A percentile compares a stretch with the other conserved stretches of the same genome.
Conservation (phyloP, 1,140 invertebrate species). For the Cydia pomonella region DNA sequence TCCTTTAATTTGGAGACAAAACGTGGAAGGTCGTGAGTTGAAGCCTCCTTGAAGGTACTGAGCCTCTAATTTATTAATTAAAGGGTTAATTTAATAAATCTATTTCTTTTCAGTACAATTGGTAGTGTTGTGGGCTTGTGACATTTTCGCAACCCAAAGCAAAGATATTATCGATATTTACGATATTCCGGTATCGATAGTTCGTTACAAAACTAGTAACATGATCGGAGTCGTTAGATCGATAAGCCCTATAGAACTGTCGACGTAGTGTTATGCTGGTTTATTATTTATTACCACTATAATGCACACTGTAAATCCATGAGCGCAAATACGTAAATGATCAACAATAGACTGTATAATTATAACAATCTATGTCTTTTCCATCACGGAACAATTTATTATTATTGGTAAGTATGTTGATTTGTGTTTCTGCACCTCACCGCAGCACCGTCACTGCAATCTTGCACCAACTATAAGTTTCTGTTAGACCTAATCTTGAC, state of each 20-base stretch:
- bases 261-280: conserved; percentile 10
- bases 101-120: not conserved
- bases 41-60: too few relatives aligned
- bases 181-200: conserved; percentile 13
- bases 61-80: too few relatives aligned
- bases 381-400: too few relatives aligned
- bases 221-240: conserved; percentile 8
- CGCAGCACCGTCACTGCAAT: too few relatives aligned
- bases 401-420: too few relatives aligned
- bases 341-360: not conserved
- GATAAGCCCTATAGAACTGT: conserved; percentile 17
- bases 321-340: not conserved
- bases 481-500: too few relatives aligned
- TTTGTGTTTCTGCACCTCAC: too few relatives aligned
- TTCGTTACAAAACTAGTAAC: conserved; percentile 19
- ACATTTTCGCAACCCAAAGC: not conserved
- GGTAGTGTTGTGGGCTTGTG: not conserved
- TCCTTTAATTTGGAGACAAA: too few relatives aligned
- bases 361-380: too few relatives aligned
- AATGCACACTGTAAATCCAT: not conserved
- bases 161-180: conserved; percentile 3
- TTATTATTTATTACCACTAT: not conserved
- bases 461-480: too few relatives aligned
- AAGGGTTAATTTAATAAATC: not conserved
- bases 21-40: too few relatives aligned